Evolutionary conservation across 2,888 invertebrate genomes (phyloP), one percentile per base, ranked within the genome.

Genomic region (Clitarchus hookeri): DNA sequence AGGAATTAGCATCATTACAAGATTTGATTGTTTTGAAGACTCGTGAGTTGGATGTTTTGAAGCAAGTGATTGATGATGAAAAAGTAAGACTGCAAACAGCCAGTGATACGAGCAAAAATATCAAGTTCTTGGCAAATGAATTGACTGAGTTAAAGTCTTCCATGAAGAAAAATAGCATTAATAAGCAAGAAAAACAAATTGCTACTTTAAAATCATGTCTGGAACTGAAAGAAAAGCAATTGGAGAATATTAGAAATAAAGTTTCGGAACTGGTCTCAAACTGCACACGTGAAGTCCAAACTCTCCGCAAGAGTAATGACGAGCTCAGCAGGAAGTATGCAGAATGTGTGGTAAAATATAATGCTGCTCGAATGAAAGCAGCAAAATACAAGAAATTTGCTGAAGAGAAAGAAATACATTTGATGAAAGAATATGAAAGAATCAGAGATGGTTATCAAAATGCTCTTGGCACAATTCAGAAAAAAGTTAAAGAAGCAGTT

Each of bases 201-300:
- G 26, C n/a, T 25, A 78, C 82, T 36, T 44, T 36, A 6, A 36
- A 16, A 82, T 27, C 16, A 27, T 19, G 44, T 36, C 44, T 82
- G 9, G 82, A 82, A 82, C 13, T 36, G 44, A 82, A 82, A 44
- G 82, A 82, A 82, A 82, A 82, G n/a, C 82, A 82, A 27, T 23
- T 82, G 16, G 82, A 82, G 36, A 25, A 82, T 19, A 44, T 19
- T 19, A 36, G 36, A 82, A 82, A 36, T 36, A 82, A 44, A 82
- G 23, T 82, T 36, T 27, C 82, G 23, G 82, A 82, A 82, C 82
- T 82, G 23, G 26, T 82, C 19, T 19, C 27, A 82, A 82, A 82
- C 44, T 36, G 82, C 36, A 36, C 11, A 9, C 27, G 23, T 6
- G 82, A 82, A 82, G 82, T 82, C 9, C 82, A 82, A 82, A 16